These are phyloP conservation scores for Xylophagus ater DNA, from an alignment of 2,888 invertebrate species.

Conservation along the genomic window DNA sequence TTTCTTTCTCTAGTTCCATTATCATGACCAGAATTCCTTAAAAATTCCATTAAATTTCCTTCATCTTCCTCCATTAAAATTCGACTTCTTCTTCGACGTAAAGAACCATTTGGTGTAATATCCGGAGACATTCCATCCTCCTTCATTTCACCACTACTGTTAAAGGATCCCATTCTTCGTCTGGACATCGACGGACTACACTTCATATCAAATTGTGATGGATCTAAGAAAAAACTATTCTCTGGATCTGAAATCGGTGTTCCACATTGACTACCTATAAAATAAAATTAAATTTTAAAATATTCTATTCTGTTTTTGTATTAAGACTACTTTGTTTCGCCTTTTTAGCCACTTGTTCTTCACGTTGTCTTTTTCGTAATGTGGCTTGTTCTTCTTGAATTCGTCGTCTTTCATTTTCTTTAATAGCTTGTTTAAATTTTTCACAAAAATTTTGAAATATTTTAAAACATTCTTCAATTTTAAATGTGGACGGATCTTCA, in stretches of 20 bases:
- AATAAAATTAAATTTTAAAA: slow-evolving; percentile 7
- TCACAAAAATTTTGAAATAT: slow-evolving; percentile 80
- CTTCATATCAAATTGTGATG: slow-evolving; percentile 62
- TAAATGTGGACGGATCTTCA: slow-evolving; percentile 80
- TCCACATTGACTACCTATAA: slow-evolving; percentile 52
- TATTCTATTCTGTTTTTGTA: slow-evolving; percentile 4
- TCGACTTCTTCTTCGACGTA: slow-evolving; percentile 68
- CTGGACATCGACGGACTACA: slow-evolving; percentile 57
- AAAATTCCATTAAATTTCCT: slow-evolving; percentile 73
- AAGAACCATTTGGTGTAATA: slow-evolving; percentile 80
- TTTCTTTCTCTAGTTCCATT: slow-evolving; percentile 61
- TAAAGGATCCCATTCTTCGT: slow-evolving; percentile 55
- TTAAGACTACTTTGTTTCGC: slow-evolving; percentile 46
- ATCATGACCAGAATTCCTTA: slow-evolving; percentile 65
- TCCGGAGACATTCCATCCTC: slow-evolving; percentile 44
- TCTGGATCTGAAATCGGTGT: slow-evolving; percentile 64
- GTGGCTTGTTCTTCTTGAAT: slow-evolving; percentile 80
- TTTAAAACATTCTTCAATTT: slow-evolving; percentile 88
- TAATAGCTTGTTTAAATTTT: slow-evolving; percentile 71
- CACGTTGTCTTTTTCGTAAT: slow-evolving; percentile 60
- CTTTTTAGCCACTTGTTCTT: slow-evolving; percentile 55
- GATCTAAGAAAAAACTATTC: slow-evolving; percentile 61
- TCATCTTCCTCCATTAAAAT: slow-evolving; percentile 76
- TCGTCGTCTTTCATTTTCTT: slow-evolving; percentile 73
- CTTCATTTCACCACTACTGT: slow-evolving; percentile 37